Evolutionary conservation across 2,888 invertebrate genomes (phyloP).

Genomic region (Acrobasis consociella): DNA sequence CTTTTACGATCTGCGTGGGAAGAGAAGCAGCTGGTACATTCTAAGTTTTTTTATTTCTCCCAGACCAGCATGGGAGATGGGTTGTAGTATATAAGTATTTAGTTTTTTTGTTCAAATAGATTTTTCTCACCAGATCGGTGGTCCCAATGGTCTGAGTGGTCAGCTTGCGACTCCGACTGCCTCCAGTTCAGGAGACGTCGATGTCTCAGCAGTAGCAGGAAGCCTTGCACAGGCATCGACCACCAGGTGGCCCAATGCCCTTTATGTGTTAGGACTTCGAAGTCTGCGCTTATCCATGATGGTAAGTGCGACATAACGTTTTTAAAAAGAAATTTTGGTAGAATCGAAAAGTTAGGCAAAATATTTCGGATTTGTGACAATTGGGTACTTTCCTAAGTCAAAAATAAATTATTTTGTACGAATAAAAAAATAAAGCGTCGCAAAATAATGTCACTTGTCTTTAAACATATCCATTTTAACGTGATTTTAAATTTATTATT

Average conservation of each 20-base stretch:
- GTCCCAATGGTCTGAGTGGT: conserved; percentile 96
- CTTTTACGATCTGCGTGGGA: too few relatives aligned
- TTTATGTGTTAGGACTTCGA: conserved; percentile 70
- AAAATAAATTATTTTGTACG: too few relatives aligned
- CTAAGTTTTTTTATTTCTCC: too few relatives aligned
- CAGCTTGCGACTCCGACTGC: conserved; percentile 94
- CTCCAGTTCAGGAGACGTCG: conserved; percentile 90
- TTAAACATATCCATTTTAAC: too few relatives aligned
- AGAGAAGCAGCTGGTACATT: too few relatives aligned
- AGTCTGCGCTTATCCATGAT: conserved; percentile 63
- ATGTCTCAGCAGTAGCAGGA: conserved; percentile 79
- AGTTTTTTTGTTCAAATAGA: background rate
- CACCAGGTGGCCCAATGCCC: conserved; percentile 71
- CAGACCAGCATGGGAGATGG: too few relatives aligned
- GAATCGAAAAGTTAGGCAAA: background rate
- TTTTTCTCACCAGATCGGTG: conserved; percentile 83
- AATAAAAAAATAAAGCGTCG: too few relatives aligned
- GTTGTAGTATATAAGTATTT: too few relatives aligned
- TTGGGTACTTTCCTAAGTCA: too few relatives aligned
- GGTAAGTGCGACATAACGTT: conserved; percentile 44
- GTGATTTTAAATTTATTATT: too few relatives aligned
- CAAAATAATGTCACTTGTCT: too few relatives aligned
- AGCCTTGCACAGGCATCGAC: conserved; percentile 68
- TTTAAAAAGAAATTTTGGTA: background rate
- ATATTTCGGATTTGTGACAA: background rate